These are phyloP conservation scores for Gila orcuttii DNA, from an alignment of 2,113 vertebrate species.

Conservation along the genomic window DNA sequence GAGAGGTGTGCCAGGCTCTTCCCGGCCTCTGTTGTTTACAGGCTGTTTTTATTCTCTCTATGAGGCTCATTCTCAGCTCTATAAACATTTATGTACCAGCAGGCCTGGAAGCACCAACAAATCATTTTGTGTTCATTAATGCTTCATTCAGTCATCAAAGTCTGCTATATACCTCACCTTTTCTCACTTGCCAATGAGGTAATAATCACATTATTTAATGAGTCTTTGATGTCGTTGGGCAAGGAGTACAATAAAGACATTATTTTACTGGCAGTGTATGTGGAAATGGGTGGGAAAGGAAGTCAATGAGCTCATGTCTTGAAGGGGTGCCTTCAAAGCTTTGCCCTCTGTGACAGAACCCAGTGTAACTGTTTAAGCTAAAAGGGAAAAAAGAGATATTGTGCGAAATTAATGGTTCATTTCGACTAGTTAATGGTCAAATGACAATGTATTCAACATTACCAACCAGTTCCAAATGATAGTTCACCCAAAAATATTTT, in stretches of 20 bases:
- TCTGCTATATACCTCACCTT: background rate
- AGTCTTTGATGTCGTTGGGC: conserved; percentile 23
- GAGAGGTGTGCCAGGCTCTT: background rate
- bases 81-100: conserved; percentile 60
- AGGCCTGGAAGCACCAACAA: conserved; percentile 32
- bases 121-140: conserved; percentile 43
- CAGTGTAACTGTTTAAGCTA: background rate
- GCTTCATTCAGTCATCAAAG: conserved; percentile 45
- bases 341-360: background rate
- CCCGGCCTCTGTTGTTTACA: background rate
- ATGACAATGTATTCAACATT: background rate
- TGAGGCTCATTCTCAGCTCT: conserved; percentile 48
- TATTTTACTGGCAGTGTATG: conserved; percentile 25
- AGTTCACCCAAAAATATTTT: background rate
- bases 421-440: background rate
- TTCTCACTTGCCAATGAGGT: background rate
- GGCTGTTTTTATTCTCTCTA: conserved; percentile 28
- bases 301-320: conserved; percentile 44
- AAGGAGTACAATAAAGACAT: conserved; percentile 11
- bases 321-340: background rate
- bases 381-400: background rate
- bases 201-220: conserved; percentile 47
- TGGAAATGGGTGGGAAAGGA: conserved; percentile 40
- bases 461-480: background rate
- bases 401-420: background rate